phyloP scores from a whole-genome alignment of 2,113 vertebrate genomes.

The Myotis davidii region DNA sequence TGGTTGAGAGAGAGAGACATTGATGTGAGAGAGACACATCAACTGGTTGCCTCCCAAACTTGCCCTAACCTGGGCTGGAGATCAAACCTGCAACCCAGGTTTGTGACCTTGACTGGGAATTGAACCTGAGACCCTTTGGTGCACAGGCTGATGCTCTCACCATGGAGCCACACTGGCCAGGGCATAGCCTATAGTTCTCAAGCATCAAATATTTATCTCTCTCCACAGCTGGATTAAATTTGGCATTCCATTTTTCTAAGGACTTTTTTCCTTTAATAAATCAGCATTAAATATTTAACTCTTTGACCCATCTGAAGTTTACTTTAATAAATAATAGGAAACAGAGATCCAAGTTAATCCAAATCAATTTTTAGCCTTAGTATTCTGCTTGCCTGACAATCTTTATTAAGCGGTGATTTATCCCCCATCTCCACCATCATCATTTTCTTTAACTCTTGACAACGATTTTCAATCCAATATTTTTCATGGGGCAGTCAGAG shows the following conservation, averaged over 20 bases:
- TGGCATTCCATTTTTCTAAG: not conserved
- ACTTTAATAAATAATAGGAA: not conserved
- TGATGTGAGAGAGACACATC: too few species aligned
- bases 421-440: not conserved
- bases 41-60: too few species aligned
- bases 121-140: too few species aligned
- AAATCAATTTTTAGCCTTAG: slow-evolving; percentile 13
- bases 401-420: not conserved
- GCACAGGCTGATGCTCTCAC: too few species aligned
- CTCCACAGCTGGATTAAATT: not conserved
- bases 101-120: too few species aligned
- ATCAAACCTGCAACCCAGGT: too few species aligned
- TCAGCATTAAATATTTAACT: slow-evolving; percentile 28
- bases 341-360: not conserved
- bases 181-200: not conserved
- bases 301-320: not conserved
- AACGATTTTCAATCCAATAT: not conserved
- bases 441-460: not conserved
- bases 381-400: not conserved
- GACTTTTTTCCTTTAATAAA: not conserved
- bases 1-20: too few species aligned
- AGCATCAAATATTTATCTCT: not conserved
- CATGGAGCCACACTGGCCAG: too few species aligned
- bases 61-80: too few species aligned
- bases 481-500: not conserved